phyloP scores from a whole-genome alignment of 2,888 invertebrate genomes.

The Glaucopsyche alexis region DNA sequence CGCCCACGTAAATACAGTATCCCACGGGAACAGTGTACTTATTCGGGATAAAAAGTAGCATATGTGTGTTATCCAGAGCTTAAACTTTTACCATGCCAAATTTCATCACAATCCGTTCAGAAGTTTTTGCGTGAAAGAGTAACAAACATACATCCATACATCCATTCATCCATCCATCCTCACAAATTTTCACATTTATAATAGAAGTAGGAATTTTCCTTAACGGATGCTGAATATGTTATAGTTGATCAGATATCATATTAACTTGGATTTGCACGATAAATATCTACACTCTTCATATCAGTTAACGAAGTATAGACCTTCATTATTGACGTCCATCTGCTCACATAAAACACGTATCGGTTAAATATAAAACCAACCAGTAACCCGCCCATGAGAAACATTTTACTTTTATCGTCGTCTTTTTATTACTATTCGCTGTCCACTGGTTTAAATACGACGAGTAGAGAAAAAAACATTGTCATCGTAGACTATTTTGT shows the following conservation, averaged over 20 bases:
- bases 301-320: not conserved
- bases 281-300: not conserved
- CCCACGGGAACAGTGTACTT: too few species aligned
- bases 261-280: conserved; percentile 17
- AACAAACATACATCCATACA: too few species aligned
- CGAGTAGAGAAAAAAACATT: not conserved
- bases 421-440: not conserved
- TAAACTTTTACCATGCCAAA: too few species aligned
- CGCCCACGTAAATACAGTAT: too few species aligned
- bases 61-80: too few species aligned
- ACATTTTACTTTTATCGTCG: not conserved
- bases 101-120: too few species aligned
- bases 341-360: conserved; percentile 53
- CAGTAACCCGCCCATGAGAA: conserved; percentile 2
- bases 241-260: not conserved
- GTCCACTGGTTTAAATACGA: not conserved
- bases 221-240: too few species aligned
- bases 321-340: conserved; percentile 55
- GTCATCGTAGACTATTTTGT: not conserved
- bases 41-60: too few species aligned
- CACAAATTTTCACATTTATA: too few species aligned
- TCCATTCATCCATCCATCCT: too few species aligned
- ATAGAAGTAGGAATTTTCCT: too few species aligned
- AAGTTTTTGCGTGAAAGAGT: too few species aligned
- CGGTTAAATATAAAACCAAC: conserved; percentile 22